phyloP scores from a whole-genome alignment of 2,888 invertebrate species.

The Fragum whitleyi region DNA sequence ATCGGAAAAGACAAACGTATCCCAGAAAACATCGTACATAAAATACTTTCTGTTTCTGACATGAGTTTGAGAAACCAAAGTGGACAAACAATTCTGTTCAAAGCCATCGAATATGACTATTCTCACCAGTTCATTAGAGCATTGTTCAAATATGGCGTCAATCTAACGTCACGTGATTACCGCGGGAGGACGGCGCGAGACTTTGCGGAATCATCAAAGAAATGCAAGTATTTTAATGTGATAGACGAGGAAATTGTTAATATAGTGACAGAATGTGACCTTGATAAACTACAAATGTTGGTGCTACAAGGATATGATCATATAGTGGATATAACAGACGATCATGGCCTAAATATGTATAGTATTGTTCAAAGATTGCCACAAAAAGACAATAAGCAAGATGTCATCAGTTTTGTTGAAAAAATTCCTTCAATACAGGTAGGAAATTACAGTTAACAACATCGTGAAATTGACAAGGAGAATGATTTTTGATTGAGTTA shows the following conservation, averaged over 20 bases:
- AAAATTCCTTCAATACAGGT: slow-evolving; percentile 58
- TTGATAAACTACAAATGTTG: slow-evolving; percentile 75
- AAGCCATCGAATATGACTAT: slow-evolving; percentile 73
- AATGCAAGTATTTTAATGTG: slow-evolving; percentile 67
- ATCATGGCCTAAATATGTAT: slow-evolving; percentile 52
- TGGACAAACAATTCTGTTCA: slow-evolving; percentile 78
- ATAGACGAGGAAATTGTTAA: slow-evolving; percentile 73
- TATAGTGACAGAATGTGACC: slow-evolving; percentile 67
- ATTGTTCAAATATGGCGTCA: slow-evolving; percentile 73
- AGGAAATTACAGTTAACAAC: too few species aligned
- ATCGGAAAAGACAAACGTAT: slow-evolving; percentile 62
- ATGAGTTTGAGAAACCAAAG: slow-evolving; percentile 68
- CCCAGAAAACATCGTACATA: slow-evolving; percentile 72
- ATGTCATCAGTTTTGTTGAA: slow-evolving; percentile 41
- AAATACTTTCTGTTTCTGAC: slow-evolving; percentile 72
- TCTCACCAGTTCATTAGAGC: slow-evolving; percentile 70
- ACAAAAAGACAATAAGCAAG: slow-evolving; percentile 41
- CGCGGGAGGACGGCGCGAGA: slow-evolving; percentile 76
- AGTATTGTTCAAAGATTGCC: slow-evolving; percentile 30
- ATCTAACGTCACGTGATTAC: slow-evolving; percentile 73
- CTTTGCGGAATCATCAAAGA: slow-evolving; percentile 64
- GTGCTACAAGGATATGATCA: slow-evolving; percentile 82
- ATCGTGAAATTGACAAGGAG: too few species aligned
- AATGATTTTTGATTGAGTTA: too few species aligned
- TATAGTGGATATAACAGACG: slow-evolving; percentile 75